Conservation (phyloP, 2,797 vertebrate species). For the Tapera naevia region DNA sequence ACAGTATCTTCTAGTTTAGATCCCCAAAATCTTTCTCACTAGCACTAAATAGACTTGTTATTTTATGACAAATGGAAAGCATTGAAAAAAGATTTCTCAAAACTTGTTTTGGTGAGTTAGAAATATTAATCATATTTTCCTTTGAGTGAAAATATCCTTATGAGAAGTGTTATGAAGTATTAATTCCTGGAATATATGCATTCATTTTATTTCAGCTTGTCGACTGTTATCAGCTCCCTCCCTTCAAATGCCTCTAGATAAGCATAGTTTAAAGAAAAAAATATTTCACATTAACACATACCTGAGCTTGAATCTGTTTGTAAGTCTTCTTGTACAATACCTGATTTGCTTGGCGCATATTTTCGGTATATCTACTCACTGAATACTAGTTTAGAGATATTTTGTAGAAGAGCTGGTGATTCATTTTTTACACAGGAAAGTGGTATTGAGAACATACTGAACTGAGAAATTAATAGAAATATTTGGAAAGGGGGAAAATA, state of each 20-base stretch:
- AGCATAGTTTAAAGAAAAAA: not conserved
- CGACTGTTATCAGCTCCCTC: not conserved
- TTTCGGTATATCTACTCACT: not conserved
- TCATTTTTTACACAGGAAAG: conserved; percentile 10
- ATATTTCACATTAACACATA: not conserved
- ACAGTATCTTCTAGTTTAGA: not conserved
- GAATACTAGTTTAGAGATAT: not conserved
- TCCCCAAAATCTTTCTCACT: not conserved
- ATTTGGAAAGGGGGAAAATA: not conserved
- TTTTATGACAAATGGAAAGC: conserved; percentile 23
- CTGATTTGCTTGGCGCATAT: not conserved
- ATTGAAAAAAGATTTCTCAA: conserved; percentile 26
- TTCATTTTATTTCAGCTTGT: not conserved
- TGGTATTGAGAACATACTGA: not conserved
- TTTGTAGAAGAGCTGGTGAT: not conserved
- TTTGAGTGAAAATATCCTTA: not conserved
- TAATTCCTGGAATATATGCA: not conserved
- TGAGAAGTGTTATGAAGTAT: not conserved
- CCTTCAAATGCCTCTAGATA: not conserved
- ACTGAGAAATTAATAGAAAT: not conserved
- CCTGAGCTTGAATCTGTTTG: not conserved
- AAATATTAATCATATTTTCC: not conserved
- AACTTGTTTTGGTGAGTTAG: not conserved
- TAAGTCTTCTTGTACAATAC: not conserved
- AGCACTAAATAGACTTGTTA: not conserved